Percentiles rank a stretch among this genome's conserved stretches.
These are phyloP conservation scores for Tromatobia lineatoria DNA, from an alignment of 2,888 invertebrate species.

Conservation along the genomic window DNA sequence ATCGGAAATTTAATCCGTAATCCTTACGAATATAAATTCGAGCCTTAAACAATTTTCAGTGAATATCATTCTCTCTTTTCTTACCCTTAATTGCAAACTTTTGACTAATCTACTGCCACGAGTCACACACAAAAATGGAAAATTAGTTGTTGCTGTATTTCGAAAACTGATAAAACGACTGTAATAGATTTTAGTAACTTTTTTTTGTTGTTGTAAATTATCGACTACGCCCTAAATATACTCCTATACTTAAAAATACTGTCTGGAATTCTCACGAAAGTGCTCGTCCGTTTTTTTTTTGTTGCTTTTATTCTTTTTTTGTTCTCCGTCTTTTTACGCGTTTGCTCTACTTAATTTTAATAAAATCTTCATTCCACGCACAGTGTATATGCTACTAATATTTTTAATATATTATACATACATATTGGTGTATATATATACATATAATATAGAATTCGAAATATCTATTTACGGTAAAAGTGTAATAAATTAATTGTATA, in stretches of 20 bases:
- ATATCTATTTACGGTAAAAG: constrained; percentile 77
- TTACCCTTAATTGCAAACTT: constrained; percentile 14
- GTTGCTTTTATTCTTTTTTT: constrained; percentile 23
- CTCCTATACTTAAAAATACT: constrained; percentile 79
- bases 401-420: constrained; percentile 56
- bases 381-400: constrained; percentile 30
- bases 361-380: constrained; percentile 57
- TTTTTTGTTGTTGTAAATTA: constrained; percentile 41
- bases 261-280: constrained; percentile 74
- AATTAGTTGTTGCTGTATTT: constrained; percentile 52
- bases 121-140: constrained; percentile 57
- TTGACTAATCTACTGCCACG: constrained; percentile 11
- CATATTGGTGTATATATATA: constrained; percentile 57
- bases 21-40: neutral
- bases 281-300: constrained; percentile 37
- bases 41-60: constrained; percentile 72
- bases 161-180: constrained; percentile 50
- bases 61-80: constrained; percentile 40
- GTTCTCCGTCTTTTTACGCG: constrained; percentile 24
- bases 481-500: constrained; percentile 78
- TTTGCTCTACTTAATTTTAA: constrained; percentile 52
- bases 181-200: constrained; percentile 52
- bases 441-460: constrained; percentile 64
- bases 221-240: constrained; percentile 38
- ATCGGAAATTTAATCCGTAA: neutral